Evolutionary conservation across 2,888 invertebrate genomes (phyloP).

Genomic region (Chrysotoxum bicinctum): DNA sequence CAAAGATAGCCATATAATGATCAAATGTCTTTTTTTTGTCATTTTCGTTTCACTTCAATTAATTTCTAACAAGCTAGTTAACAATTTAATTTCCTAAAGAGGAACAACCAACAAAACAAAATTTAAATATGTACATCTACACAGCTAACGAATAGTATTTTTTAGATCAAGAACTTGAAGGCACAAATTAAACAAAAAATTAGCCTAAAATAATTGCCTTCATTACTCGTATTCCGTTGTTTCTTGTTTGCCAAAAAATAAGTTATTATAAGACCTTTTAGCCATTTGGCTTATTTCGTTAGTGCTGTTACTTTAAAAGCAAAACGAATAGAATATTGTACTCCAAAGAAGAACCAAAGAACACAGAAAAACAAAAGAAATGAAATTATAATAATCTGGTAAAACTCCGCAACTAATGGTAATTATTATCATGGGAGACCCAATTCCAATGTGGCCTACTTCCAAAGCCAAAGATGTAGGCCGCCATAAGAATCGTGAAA

Average conservation of each 20-base stretch:
- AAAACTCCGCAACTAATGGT: slow-evolving; percentile 62
- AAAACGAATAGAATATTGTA: not conserved
- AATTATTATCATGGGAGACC: slow-evolving; percentile 73
- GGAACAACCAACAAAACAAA: slow-evolving; percentile 31
- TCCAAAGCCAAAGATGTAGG: slow-evolving; percentile 69
- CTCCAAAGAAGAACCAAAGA: slow-evolving; percentile 3
- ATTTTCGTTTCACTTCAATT: slow-evolving; percentile 65
- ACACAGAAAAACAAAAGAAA: slow-evolving; percentile 17
- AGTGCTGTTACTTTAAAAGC: not conserved
- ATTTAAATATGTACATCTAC: not conserved
- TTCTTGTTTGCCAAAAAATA: slow-evolving; percentile 54
- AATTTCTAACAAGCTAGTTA: slow-evolving; percentile 65
- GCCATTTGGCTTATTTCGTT: not conserved
- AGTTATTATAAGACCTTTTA: slow-evolving; percentile 34
- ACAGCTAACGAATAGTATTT: not conserved
- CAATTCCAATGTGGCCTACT: slow-evolving; percentile 70
- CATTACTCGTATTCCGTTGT: slow-evolving; percentile 67
- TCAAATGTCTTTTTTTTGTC: slow-evolving; percentile 12
- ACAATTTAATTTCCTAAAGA: slow-evolving; percentile 60
- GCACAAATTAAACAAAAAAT: slow-evolving; percentile 30
- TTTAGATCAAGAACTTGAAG: slow-evolving; percentile 12
- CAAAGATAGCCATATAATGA: slow-evolving; percentile 55
- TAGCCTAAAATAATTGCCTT: slow-evolving; percentile 70
- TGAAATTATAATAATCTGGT: slow-evolving; percentile 37
- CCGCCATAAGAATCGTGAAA: slow-evolving; percentile 70